phyloP scores from a whole-genome alignment of 2,888 invertebrate species.

The Lottia gigantea region DNA sequence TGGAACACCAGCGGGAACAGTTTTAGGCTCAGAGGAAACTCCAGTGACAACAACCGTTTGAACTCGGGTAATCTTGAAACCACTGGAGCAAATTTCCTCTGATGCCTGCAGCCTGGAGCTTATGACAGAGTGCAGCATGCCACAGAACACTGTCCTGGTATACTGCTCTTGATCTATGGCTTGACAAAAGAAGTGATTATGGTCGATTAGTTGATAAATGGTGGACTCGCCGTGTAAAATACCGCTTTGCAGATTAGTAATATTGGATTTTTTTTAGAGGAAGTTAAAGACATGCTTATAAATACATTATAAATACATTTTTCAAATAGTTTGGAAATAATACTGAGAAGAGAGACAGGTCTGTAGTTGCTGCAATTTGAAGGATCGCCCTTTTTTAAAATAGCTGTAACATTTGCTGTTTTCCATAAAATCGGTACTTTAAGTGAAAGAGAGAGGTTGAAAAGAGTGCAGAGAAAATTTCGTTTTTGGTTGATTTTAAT shows the following conservation, averaged over 20 bases:
- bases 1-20: conserved; percentile 3
- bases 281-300: neutral
- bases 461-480: neutral
- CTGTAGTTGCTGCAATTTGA: neutral
- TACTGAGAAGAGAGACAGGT: neutral
- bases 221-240: neutral
- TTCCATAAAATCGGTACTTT: neutral
- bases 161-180: neutral
- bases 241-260: conserved; percentile 2
- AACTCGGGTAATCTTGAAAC: neutral
- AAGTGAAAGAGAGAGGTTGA: neutral
- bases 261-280: neutral
- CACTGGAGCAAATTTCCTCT: conserved; percentile 7
- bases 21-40: neutral
- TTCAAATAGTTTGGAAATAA: neutral
- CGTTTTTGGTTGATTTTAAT: neutral
- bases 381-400: neutral
- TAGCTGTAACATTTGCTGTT: neutral
- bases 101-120: neutral
- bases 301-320: neutral
- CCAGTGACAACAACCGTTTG: neutral
- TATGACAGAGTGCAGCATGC: conserved; percentile 8
- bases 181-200: neutral
- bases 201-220: neutral
- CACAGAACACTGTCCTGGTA: neutral